These are phyloP conservation scores for Pocillopora verrucosa DNA, from an alignment of 64 coral and sea anemone genomes.

Conservation along the genomic window DNA sequence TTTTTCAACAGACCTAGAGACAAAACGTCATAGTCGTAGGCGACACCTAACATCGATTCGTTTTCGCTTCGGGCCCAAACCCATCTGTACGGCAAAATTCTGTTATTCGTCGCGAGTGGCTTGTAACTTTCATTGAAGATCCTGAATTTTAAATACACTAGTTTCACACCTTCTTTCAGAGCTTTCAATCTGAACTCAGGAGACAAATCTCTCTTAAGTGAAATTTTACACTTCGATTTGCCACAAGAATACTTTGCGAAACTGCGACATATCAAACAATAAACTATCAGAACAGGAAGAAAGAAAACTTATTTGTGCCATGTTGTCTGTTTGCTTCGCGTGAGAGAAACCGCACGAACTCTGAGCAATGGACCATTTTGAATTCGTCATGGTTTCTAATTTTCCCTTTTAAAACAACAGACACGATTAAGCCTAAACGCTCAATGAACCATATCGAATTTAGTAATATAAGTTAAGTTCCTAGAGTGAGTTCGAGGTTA, in stretches of 20 bases:
- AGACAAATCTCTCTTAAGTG: neutral
- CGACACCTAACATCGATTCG: slow-evolving; percentile 16
- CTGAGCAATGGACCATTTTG: too few relatives aligned
- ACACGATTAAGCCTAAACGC: too few relatives aligned
- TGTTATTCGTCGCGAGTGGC: slow-evolving; percentile 4
- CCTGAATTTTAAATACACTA: slow-evolving; percentile 36
- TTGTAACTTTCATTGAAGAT: slow-evolving; percentile 12
- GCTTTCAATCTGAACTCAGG: slow-evolving; percentile 18
- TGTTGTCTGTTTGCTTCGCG: neutral
- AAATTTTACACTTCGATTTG: slow-evolving; percentile 10
- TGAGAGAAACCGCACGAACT: neutral
- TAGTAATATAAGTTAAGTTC: too few relatives aligned
- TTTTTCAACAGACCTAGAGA: slow-evolving; percentile 47
- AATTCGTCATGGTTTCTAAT: too few relatives aligned
- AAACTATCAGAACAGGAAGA: slow-evolving; percentile 6
- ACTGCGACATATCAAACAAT: neutral
- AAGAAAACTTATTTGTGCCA: neutral
- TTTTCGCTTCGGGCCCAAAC: slow-evolving; percentile 30
- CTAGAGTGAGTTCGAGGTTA: too few relatives aligned
- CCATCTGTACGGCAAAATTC: slow-evolving; percentile 40
- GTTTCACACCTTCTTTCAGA: slow-evolving; percentile 34
- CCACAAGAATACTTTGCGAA: slow-evolving; percentile 5
- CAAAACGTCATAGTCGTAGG: slow-evolving; percentile 54
- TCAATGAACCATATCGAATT: too few relatives aligned
- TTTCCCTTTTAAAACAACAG: too few relatives aligned